phyloP scores from a whole-genome alignment of 1,140 invertebrate species.

The Brachionus paranguensis region DNA sequence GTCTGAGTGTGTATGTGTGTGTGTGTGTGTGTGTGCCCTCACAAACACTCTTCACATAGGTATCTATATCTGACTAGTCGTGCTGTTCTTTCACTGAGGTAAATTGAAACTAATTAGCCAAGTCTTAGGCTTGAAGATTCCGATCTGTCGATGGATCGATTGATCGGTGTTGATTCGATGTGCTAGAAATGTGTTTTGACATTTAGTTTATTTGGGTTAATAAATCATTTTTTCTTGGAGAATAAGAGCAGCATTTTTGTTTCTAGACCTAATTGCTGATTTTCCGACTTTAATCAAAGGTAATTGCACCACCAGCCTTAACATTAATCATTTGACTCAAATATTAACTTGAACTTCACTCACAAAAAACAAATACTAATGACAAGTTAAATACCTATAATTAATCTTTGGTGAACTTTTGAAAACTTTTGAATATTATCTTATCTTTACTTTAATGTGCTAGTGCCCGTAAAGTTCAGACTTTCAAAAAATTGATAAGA shows the following conservation, averaged over 20 bases:
- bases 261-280: background rate
- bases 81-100: background rate
- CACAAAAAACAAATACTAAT: background rate
- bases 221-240: background rate
- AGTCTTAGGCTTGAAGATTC: background rate
- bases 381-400: background rate
- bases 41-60: background rate
- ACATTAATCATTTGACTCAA: background rate
- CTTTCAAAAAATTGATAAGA: background rate
- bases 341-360: background rate
- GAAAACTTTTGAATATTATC: background rate
- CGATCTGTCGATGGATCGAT: background rate
- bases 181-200: background rate
- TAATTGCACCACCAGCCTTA: background rate
- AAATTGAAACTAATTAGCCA: background rate
- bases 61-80: background rate
- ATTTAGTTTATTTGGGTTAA: conserved; percentile 19
- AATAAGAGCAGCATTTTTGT: background rate
- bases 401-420: background rate
- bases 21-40: background rate
- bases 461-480: background rate
- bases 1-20: background rate
- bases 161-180: background rate
- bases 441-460: background rate
- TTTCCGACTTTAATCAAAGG: conserved; percentile 17